phyloP scores from a whole-genome alignment of 1,140 invertebrate genomes.

The Drepana arcuata region DNA sequence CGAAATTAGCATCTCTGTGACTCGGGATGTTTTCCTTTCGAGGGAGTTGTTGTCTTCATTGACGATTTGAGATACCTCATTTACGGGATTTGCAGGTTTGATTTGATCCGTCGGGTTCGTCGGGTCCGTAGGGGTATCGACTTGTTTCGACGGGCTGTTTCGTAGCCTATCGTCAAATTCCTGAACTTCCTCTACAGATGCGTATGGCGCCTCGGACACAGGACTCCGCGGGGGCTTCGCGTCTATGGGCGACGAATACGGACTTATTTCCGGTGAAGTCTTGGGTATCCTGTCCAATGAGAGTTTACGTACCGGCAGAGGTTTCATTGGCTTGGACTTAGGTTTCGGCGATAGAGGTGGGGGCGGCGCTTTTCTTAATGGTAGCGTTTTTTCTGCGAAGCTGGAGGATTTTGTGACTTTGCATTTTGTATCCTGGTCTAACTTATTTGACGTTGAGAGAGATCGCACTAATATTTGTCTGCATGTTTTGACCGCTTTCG shows the following conservation, averaged over 20 bases:
- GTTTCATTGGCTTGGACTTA: constrained; percentile 64
- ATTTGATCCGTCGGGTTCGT: constrained; percentile 22
- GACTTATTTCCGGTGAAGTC: constrained; percentile 48
- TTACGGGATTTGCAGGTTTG: constrained; percentile 25
- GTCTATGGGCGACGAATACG: constrained; percentile 57
- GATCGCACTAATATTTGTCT: constrained; percentile 69
- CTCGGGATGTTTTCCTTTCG: constrained; percentile 57
- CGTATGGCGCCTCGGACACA: constrained; percentile 46
- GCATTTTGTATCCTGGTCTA: constrained; percentile 58
- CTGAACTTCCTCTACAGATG: constrained; percentile 52
- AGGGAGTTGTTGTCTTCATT: constrained; percentile 52
- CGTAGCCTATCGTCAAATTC: constrained; percentile 53
- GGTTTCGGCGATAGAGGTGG: constrained; percentile 69
- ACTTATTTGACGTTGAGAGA: constrained; percentile 60
- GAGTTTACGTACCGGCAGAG: constrained; percentile 41
- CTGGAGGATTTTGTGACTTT: constrained; percentile 67
- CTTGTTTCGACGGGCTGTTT: constrained; percentile 33
- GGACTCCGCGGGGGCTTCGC: constrained; percentile 39
- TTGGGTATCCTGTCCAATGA: constrained; percentile 31
- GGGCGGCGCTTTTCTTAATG: constrained; percentile 66
- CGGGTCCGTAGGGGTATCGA: constrained; percentile 39
- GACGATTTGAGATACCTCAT: no score
- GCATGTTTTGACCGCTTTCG: constrained; percentile 63
- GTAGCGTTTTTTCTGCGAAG: constrained; percentile 67
- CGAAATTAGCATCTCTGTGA: constrained; percentile 69